A percentile compares a stretch with the other conserved stretches of the same genome.
Conservation (phyloP, 2,888 invertebrate genomes). For the Cephus rjabovi region DNA sequence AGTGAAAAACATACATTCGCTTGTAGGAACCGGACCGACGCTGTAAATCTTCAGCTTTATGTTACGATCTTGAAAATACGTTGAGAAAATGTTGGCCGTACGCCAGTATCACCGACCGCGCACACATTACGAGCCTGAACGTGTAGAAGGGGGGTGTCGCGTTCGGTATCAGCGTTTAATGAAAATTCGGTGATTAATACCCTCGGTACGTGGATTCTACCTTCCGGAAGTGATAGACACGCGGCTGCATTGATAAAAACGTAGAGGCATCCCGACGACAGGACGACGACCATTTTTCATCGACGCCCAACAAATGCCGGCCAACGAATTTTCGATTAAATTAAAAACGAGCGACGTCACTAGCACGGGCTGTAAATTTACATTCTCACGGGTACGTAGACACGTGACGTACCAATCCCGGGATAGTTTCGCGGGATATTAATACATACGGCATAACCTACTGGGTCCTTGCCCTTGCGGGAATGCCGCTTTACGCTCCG, state of each 20-base stretch:
- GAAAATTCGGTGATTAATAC: constrained; percentile 16
- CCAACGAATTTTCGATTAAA: neutral
- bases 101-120: constrained; percentile 29
- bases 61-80: constrained; percentile 50
- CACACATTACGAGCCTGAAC: neutral
- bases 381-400: neutral
- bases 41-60: constrained; percentile 51
- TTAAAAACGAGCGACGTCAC: neutral
- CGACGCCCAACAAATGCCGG: neutral
- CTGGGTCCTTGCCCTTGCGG: neutral
- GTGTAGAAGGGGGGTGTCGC: neutral
- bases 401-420: neutral
- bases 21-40: constrained; percentile 32
- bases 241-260: neutral
- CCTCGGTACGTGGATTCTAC: neutral
- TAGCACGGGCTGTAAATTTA: neutral
- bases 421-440: neutral
- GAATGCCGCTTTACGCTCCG: neutral
- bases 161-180: constrained; percentile 8
- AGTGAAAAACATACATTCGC: constrained; percentile 42
- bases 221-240: neutral
- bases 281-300: neutral
- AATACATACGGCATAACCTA: neutral
- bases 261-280: neutral
- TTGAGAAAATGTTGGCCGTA: constrained; percentile 40